Evolutionary conservation across 2,888 invertebrate species (phyloP).

Genomic region (Tineola bisselliella): DNA sequence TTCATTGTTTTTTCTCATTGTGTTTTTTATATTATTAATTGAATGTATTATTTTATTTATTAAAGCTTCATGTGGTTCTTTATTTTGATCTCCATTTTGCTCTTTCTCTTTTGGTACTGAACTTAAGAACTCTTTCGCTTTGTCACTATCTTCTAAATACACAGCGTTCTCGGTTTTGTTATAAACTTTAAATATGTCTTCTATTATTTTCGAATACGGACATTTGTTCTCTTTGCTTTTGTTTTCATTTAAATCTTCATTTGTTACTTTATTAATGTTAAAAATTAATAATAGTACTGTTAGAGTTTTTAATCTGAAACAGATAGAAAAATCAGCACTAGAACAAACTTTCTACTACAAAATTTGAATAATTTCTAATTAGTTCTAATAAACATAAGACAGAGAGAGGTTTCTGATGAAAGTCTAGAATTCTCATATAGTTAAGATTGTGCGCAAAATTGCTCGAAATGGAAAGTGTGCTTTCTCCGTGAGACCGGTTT

Average conservation of each 20-base stretch:
- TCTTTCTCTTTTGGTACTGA: slow-evolving; percentile 63
- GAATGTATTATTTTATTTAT: slow-evolving; percentile 54
- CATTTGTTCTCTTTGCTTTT: slow-evolving; percentile 24
- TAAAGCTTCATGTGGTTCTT: slow-evolving; percentile 40
- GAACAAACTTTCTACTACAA: too few species aligned
- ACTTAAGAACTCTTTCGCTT: slow-evolving; percentile 66
- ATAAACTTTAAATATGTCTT: slow-evolving; percentile 51
- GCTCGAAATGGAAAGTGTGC: slow-evolving; percentile 23
- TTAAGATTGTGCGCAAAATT: neutral
- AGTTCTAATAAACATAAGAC: too few species aligned
- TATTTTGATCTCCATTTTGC: slow-evolving; percentile 26
- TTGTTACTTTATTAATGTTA: slow-evolving; percentile 20
- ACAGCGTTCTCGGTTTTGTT: slow-evolving; percentile 32
- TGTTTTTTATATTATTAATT: slow-evolving; percentile 53
- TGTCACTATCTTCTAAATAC: slow-evolving; percentile 40
- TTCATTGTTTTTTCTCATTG: slow-evolving; percentile 30
- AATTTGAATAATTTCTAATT: too few species aligned
- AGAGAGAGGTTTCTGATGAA: neutral
- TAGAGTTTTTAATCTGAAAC: neutral
- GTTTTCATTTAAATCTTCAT: slow-evolving; percentile 20
- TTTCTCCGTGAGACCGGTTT: slow-evolving; percentile 20
- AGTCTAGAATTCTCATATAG: neutral
- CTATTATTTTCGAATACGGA: slow-evolving; percentile 51
- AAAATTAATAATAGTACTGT: slow-evolving; percentile 20
- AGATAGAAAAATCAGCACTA: too few species aligned